Base-by-base conservation (phyloP, 2,113 vertebrate genomes). In the Hippocampus mohnikei region DNA sequence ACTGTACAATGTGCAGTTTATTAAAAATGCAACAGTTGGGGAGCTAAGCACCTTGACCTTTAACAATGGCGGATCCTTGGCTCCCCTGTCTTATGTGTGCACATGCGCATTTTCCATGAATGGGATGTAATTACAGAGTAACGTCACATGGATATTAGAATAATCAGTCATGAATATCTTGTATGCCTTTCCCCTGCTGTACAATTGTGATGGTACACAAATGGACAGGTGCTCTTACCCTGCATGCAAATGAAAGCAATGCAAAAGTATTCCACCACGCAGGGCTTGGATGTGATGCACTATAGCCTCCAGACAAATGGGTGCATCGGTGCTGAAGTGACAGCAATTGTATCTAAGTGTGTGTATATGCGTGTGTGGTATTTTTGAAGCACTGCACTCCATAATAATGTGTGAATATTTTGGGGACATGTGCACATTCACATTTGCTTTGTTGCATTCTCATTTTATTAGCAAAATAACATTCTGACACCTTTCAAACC, bases 261-360 rank as follows among this genome's bases (percentile, higher is more conserved):
- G 41, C 67, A 67, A 41, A 55, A 72, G 73, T 65, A 41, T 72
- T 82, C n/a, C 69, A 72, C 70, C 70, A 76, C 44, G 18, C 66
- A 72, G 72, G 27, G 70, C 65, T 60, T 25, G 42, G 73, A 78
- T 61, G 73, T 40, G 61, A 67, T 69, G 63, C 68, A 60, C 62
- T 74, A 53, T 74, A 53, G 65, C 80, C 75, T 66, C 65, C 68
- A 80, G 78, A 70, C 59, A 79, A 82, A 81, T 70, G 58, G 50
- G 71, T 42, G 66, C 71, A 82, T 12, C 74, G 63, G 62, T 67
- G 75, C 72, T 76, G 65, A 77, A 75, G 71, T 73, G 74, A 74
- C 78, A 79, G 74, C 67, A 25, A 69, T 60, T 62, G 62, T 80
- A 15, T 74, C 66, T 56, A 12, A 52, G 50, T 29, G 42, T 40